phyloP scores from a whole-genome alignment of 2,797 vertebrate species.

The Lutjanus campechanus region DNA sequence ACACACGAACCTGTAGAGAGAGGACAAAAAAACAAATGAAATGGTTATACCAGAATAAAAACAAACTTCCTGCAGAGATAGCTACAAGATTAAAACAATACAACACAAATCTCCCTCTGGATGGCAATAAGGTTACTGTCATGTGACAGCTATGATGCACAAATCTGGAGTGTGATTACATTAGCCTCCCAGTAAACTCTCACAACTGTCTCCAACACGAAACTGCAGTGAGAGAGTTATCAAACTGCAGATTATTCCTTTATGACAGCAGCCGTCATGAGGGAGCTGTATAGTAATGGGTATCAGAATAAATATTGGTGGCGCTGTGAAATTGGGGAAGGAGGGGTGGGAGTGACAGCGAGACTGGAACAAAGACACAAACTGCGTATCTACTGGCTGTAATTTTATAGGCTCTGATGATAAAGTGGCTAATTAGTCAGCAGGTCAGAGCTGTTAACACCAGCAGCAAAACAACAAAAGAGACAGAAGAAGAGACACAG shows the following conservation, averaged over 20 bases:
- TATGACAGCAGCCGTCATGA: constrained; percentile 58
- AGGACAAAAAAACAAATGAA: constrained; percentile 7
- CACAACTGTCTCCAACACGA: constrained; percentile 37
- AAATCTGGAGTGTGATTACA: constrained; percentile 25
- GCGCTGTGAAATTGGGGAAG: constrained; percentile 26
- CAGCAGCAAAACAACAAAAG: constrained; percentile 63
- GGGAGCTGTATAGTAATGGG: constrained; percentile 34
- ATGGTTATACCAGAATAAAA: not conserved
- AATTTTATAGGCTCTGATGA: constrained; percentile 72
- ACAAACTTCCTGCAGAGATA: not conserved
- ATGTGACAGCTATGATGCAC: constrained; percentile 21
- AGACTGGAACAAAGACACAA: constrained; percentile 43
- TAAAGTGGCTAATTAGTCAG: constrained; percentile 81
- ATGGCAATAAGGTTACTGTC: constrained; percentile 14
- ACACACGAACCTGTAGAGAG: constrained; percentile 92
- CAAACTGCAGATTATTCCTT: constrained; percentile 57
- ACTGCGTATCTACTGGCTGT: constrained; percentile 56
- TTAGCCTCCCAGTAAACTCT: constrained; percentile 36
- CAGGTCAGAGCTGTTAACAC: constrained; percentile 80
- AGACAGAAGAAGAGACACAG: constrained; percentile 43
- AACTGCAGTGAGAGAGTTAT: constrained; percentile 52
- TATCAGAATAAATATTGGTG: constrained; percentile 56
- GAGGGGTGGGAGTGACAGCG: constrained; percentile 30
- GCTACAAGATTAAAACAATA: not conserved
- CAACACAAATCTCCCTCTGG: constrained; percentile 7